Evolutionary conservation across 1,140 invertebrate genomes (phyloP).

Genomic region (Drosophila ficusphila): DNA sequence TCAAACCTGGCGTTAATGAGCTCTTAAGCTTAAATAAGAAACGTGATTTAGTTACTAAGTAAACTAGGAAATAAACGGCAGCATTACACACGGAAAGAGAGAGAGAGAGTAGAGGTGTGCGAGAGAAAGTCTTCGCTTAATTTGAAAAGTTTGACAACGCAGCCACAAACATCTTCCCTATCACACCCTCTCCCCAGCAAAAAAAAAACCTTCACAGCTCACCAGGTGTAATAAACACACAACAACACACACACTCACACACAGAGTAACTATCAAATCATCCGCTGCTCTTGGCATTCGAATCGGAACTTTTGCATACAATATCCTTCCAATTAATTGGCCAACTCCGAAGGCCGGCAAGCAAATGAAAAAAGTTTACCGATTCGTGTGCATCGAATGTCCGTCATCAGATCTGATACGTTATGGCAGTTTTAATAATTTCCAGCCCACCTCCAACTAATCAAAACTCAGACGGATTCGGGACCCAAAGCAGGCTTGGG

Average conservation of each 20-base stretch:
- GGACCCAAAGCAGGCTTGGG: conserved; percentile 14
- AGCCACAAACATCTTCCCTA: conserved; percentile 22
- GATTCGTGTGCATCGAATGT: conserved; percentile 54
- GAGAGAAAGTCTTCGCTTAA: conserved; percentile 76
- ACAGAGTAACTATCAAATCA: conserved; percentile 37
- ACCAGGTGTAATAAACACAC: conserved; percentile 55
- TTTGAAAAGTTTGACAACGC: conserved; percentile 77
- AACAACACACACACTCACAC: conserved; percentile 4
- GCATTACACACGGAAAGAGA: conserved; percentile 1
- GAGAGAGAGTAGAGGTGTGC: neutral
- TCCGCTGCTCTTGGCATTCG: conserved; percentile 14
- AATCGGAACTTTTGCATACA: conserved; percentile 69
- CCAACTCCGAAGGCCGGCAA: conserved; percentile 45
- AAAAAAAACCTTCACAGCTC: conserved; percentile 33
- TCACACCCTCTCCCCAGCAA: too few relatives aligned
- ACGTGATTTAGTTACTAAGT: conserved; percentile 83
- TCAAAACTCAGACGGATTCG: conserved; percentile 54
- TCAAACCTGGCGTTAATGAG: conserved; percentile 80
- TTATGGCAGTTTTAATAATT: conserved; percentile 71
- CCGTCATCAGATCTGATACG: conserved; percentile 39
- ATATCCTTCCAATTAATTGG: conserved; percentile 67
- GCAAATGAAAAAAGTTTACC: conserved; percentile 77
- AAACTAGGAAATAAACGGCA: conserved; percentile 68
- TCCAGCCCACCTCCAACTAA: conserved; percentile 60
- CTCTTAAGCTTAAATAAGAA: conserved; percentile 83